Base-by-base conservation (phyloP, 2,888 invertebrate species). In the Spialia ferax region DNA sequence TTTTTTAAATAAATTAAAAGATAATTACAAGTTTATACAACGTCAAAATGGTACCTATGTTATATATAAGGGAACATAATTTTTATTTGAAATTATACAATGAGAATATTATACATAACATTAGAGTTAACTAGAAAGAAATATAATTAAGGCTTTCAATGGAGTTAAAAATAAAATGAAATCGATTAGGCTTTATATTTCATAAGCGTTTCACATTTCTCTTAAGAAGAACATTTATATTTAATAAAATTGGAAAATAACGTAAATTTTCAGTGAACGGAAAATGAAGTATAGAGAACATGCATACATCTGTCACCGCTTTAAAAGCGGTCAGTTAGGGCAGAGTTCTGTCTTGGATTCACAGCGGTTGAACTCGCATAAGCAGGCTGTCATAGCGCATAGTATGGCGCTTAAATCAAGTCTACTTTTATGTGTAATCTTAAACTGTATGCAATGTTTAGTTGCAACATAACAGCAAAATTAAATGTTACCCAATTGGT, bases 311-410 rank as follows among this genome's bases (percentile, higher is more conserved):
- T 26, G 32, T 32, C 32, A 32, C 32, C 10, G 32, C 32, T 32
- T 32, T 32, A 32, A 8, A 32, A 32, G 32, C 32, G 32, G 32
- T 32, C n/a, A n/a, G n/a, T n/a, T n/a, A n/a, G n/a, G n/a, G n/a
- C 32, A 32, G 7, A 32, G 0, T 32, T 32, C 32, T 10, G 10
- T 32, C 32, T 1, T 32, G 32, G 10, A 8, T 8, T 7, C 42
- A 42, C n/a, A n/a, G 23, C 54, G 54, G 54, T 54, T 26, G 54
- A 54, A 54, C 54, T 54, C 26, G 26, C 54, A 54, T 54, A 54
- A 54, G 54, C 54, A 54, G 54, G 54, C 54, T 54, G 54, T 23
- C 32, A 32, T 8, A 7, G 32, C 32, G 32, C 32, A 32, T 8
- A 32, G 6, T 32, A 32, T 6, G 8, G 54, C 23, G 11, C 50